Evolutionary conservation across 2,113 vertebrate species (phyloP).

Genomic region (Glaucidium brasilianum): DNA sequence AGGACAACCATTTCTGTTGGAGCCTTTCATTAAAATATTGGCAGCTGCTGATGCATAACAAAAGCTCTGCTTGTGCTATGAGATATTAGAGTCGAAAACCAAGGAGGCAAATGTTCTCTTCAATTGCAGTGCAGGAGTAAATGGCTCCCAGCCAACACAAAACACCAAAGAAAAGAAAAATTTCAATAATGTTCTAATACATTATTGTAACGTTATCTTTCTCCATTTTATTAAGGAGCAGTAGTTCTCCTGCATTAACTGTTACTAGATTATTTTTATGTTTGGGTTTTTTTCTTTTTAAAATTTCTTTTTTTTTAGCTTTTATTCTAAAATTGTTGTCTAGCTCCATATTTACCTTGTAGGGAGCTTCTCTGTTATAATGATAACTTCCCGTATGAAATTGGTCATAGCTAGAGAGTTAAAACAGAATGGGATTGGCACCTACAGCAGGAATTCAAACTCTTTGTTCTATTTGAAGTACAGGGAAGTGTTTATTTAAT

Average conservation of each 20-base stretch:
- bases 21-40: conserved; percentile 64
- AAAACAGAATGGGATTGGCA: neutral
- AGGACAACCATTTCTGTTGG: conserved; percentile 28
- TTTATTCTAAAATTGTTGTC: neutral
- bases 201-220: neutral
- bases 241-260: neutral
- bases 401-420: neutral
- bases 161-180: conserved; percentile 28
- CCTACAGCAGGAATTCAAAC: neutral
- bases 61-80: conserved; percentile 55
- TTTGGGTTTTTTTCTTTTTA: neutral
- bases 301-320: neutral
- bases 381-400: neutral
- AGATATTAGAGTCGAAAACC: conserved; percentile 41
- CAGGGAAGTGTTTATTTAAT: neutral
- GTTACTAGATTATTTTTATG: neutral
- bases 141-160: conserved; percentile 32
- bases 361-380: neutral
- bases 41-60: conserved; percentile 64
- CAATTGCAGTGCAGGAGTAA: conserved; percentile 19
- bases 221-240: neutral
- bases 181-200: neutral
- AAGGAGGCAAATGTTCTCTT: conserved; percentile 53
- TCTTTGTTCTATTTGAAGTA: neutral
- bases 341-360: neutral